These are phyloP conservation scores for Ennomos erosarius DNA, from an alignment of 2,888 invertebrate genomes.

Conservation along the genomic window DNA sequence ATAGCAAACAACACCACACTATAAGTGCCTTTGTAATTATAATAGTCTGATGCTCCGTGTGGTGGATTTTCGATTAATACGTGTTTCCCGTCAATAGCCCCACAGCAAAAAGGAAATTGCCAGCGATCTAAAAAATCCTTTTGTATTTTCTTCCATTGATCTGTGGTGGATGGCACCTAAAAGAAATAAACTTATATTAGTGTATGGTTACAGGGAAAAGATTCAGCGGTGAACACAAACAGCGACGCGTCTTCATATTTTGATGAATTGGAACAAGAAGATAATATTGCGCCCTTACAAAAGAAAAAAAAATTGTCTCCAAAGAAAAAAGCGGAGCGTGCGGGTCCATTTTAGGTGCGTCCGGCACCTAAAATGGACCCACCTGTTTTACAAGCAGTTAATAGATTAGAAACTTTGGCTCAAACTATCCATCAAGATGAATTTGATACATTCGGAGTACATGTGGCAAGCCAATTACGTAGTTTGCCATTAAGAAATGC, in stretches of 20 bases:
- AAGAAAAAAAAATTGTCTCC: conserved; percentile 42
- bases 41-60: conserved; percentile 25
- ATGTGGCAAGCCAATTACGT: conserved; percentile 48
- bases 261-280: conserved; percentile 45
- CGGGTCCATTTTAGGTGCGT: no score
- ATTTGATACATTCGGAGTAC: conserved; percentile 47
- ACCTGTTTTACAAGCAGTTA: no score
- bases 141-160: conserved; percentile 47
- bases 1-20: conserved; percentile 31
- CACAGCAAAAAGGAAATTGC: conserved; percentile 11
- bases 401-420: no score
- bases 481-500: conserved; percentile 44
- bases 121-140: conserved; percentile 47
- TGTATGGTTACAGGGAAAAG: conserved; percentile 41
- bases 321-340: conserved; percentile 43
- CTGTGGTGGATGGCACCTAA: conserved; percentile 44
- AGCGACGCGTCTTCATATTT: conserved; percentile 45
- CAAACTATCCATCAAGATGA: conserved; percentile 42
- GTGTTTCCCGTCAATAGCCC: conserved; percentile 26
- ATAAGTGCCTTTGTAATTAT: conserved; percentile 31
- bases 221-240: conserved; percentile 40
- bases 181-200: conserved; percentile 43
- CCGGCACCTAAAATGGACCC: conserved; percentile 29
- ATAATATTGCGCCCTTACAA: conserved; percentile 42
- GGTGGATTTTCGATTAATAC: conserved; percentile 12